Base-by-base conservation (phyloP, 2,797 vertebrate species). In the Acipenser transmontanus region DNA sequence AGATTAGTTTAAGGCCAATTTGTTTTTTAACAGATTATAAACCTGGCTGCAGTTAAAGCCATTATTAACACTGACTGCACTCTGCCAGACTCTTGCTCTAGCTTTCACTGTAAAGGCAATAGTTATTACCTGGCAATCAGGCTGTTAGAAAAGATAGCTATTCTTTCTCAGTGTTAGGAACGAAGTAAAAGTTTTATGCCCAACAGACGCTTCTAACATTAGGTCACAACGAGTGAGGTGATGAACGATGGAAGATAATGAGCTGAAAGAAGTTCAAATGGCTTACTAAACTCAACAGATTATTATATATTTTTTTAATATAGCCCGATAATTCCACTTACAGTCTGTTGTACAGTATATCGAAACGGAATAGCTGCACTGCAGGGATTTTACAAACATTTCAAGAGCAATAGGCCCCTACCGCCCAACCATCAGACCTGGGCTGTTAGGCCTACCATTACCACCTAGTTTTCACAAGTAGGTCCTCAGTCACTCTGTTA, bases 381-480 rank as follows among this genome's bases (percentile, higher is more conserved):
- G 65, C 84, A 73, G 86, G 85, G 84, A 83, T 85, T 87, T 73
- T 83, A 85, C 86, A 88, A 87, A 85, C 68, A 57, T 67, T 17
- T 69, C 72, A n/a, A 68, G 75, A 69, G 71, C 72, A 71, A 50
- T 68, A 64, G 70, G 72, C 66, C 52, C 14, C 51, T 14, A 8
- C 49, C 66, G 62, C 81, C 77, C 47, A 20, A 12, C 60, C 60
- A 20, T 7, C 60, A 61, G 60, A 34, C 60, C 17, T 8, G 8
- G 54, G 49, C 7, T 50, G 13, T 34, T 57, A 47, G 49, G 47
- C 52, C 62, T 20, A 69, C 66, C 63, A 65, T 67, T 20, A 65
- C 50, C 13, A 65, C 14, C 50, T 52, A 47, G 50, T 54, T 56
- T 56, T 65, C 50, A 56, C 64, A 51, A 17, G 49, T 50, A 64